These are phyloP conservation scores for Oxycera nigricornis DNA, from an alignment of 2,888 invertebrate species.

Conservation along the genomic window DNA sequence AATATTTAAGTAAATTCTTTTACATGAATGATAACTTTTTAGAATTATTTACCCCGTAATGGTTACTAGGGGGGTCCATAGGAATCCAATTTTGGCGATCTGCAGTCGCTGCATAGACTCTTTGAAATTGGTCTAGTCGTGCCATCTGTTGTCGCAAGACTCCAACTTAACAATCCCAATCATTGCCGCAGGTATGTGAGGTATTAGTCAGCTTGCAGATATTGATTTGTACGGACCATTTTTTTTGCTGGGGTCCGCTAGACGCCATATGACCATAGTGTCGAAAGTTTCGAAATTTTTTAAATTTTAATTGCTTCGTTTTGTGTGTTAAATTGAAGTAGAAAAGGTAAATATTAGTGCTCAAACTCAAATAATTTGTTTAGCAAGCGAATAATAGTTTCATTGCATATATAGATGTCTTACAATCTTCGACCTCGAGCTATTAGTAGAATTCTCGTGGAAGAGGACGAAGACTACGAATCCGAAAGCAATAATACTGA, in stretches of 20 bases:
- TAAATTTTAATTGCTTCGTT: slow-evolving; percentile 1
- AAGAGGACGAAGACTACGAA: not conserved
- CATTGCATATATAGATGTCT: not conserved
- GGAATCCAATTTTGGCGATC: not conserved
- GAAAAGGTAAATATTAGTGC: not conserved
- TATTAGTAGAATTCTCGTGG: not conserved
- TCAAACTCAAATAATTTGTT: not conserved
- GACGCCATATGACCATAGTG: not conserved
- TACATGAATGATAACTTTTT: no score
- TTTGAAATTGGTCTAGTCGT: slow-evolving; percentile 2
- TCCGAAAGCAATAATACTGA: not conserved
- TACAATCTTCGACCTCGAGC: not conserved
- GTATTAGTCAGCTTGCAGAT: not conserved
- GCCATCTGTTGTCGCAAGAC: not conserved
- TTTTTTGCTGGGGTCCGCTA: not conserved
- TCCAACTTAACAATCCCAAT: not conserved
- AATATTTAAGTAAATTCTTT: no score
- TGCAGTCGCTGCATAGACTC: not conserved
- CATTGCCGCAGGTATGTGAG: not conserved
- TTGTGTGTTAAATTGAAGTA: slow-evolving; percentile 1
- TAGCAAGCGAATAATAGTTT: not conserved
- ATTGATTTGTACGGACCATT: not conserved
- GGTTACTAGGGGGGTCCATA: no score
- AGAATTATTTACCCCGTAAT: no score
- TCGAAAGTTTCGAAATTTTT: not conserved